Conservation (phyloP, 2,113 vertebrate genomes). For the Uria aalge region DNA sequence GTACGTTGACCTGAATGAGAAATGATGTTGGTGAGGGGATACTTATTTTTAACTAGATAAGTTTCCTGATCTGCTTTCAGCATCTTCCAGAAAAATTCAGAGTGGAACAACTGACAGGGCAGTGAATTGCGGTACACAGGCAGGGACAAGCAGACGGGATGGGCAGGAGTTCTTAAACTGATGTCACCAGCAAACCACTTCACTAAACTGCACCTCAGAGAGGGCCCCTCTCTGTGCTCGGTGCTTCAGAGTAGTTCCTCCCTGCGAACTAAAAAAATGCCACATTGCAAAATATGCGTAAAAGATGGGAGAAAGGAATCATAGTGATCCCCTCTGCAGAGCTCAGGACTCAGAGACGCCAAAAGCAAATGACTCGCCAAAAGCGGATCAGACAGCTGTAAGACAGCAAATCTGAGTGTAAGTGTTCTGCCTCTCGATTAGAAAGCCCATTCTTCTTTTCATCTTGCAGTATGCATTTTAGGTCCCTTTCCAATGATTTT, state of each 20-base stretch:
- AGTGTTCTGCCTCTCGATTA: not conserved
- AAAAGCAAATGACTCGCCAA: not conserved
- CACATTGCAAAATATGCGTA: not conserved
- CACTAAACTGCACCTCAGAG: not conserved
- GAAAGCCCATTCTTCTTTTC: not conserved
- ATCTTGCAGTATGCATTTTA: not conserved
- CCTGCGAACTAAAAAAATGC: not conserved
- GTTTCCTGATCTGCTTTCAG: not conserved
- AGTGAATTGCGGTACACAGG: not conserved
- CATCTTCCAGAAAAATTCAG: not conserved
- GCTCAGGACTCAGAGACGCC: not conserved
- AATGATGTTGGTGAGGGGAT: not conserved
- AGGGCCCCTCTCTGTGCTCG: accelerated
- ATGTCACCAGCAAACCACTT: not conserved
- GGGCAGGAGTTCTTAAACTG: not conserved
- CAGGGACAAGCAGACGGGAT: not conserved
- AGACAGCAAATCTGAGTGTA: not conserved
- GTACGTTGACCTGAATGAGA: not conserved
- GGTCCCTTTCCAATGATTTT: not conserved
- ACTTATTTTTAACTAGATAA: not conserved
- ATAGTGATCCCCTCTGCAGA: not conserved
- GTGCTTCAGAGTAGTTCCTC: not conserved
- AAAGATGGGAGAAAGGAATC: not conserved
- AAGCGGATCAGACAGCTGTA: not conserved
- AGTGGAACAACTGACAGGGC: not conserved